A percentile compares a stretch with the other conserved stretches of the same genome.
Conservation (phyloP, 2,888 invertebrate genomes). For the Agriopis marginaria region DNA sequence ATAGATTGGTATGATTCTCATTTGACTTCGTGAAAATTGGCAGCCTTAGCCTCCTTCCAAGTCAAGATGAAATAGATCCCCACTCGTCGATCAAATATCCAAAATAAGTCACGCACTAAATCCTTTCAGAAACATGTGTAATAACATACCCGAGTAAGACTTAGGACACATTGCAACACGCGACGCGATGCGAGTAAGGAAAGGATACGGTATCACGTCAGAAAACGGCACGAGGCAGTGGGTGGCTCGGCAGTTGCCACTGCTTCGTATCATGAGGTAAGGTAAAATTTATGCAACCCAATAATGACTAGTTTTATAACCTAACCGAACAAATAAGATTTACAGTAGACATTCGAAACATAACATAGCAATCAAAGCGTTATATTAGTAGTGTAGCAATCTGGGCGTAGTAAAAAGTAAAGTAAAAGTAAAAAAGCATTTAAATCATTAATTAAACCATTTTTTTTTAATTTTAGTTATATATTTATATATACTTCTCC, state of each 20-base stretch:
- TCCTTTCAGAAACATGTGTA: slow-evolving; percentile 12
- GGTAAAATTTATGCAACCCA: too few species aligned
- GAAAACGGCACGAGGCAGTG: too few species aligned
- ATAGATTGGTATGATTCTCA: not conserved
- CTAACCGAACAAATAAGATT: not conserved
- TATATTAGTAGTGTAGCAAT: not conserved
- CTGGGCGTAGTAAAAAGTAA: too few species aligned
- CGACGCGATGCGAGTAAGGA: not conserved
- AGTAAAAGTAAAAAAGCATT: too few species aligned
- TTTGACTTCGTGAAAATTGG: not conserved
- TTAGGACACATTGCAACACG: not conserved
- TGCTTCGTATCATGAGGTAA: too few species aligned
- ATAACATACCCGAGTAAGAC: slow-evolving; percentile 11
- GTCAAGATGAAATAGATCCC: slow-evolving; percentile 6
- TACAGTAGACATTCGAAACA: not conserved
- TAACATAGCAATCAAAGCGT: not conserved
- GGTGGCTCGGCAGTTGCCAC: too few species aligned
- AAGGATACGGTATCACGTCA: too few species aligned
- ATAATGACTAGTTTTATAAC: not conserved
- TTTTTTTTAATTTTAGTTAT: too few species aligned
- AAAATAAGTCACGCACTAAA: slow-evolving; percentile 30
- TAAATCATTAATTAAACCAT: too few species aligned
- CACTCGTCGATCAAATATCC: slow-evolving; percentile 9
- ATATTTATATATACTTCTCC: too few species aligned
- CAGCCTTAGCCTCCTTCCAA: not conserved